Percentiles rank a stretch among this genome's conserved stretches.
Conservation (phyloP, 2,888 invertebrate species). For the Chromoteleia sp. region DNA sequence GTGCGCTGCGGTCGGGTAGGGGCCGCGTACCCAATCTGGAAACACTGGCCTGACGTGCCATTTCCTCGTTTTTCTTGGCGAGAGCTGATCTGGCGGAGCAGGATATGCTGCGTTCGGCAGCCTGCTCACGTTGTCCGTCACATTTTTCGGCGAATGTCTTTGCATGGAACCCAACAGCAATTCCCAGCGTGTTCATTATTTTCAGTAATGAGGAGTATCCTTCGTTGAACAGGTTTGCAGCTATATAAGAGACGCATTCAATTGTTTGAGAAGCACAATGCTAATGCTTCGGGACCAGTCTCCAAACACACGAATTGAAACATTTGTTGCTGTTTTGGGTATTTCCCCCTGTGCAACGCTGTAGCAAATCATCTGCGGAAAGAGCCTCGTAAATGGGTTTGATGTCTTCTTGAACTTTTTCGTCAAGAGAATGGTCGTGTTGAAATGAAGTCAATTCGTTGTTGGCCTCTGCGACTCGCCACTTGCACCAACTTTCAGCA, state of each 20-base stretch:
- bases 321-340: conserved; percentile 15
- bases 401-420: neutral
- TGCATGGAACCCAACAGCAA: conserved; percentile 22
- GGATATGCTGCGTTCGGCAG: conserved; percentile 13
- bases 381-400: conserved; percentile 11
- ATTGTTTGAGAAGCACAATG: conserved; percentile 16
- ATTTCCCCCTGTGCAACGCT: conserved; percentile 6
- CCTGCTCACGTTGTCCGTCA: conserved; percentile 17
- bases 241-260: conserved; percentile 15
- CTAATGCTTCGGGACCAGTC: conserved; percentile 8
- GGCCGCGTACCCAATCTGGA: too few relatives aligned
- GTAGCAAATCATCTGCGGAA: conserved; percentile 2
- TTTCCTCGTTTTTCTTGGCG: conserved; percentile 21
- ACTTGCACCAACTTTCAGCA: neutral
- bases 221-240: conserved; percentile 20
- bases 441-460: neutral
- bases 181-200: conserved; percentile 19
- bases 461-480: neutral
- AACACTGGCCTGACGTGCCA: too few relatives aligned
- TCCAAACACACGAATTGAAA: conserved; percentile 19
- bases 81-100: conserved; percentile 19
- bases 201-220: conserved; percentile 16
- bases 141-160: neutral
- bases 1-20: too few relatives aligned
- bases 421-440: neutral